Evolutionary conservation across 1,140 invertebrate genomes (phyloP), one percentile per base, ranked within the genome.

Genomic region (Pygmarrhopalites habei): DNA sequence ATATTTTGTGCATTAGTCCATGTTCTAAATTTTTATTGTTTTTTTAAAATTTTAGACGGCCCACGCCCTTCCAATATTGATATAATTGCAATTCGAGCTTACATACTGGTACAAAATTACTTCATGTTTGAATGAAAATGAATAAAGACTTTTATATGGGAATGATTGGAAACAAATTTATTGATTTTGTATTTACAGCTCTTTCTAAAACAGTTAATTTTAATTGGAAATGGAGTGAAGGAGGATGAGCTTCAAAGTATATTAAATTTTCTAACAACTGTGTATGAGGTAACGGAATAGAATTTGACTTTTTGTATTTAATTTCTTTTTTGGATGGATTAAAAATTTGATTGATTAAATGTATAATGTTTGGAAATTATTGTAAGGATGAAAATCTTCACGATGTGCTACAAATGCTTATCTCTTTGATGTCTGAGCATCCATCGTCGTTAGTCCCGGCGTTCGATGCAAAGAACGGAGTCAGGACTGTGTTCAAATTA

Each of bases 171-270:
- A n/a, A n/a, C n/a, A n/a, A n/a, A n/a, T n/a, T n/a, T n/a, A n/a
- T n/a, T n/a, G n/a, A n/a, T n/a, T n/a, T 78, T 98, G n/a, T n/a
- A n/a, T n/a, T n/a, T n/a, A n/a, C n/a, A n/a, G 64, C 81, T 95
- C 65, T 98, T 97, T 79, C 80, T 98, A 49, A 96, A 97, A 76
- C 92, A 98, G 77, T 78, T 98, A 19, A 95, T 98, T 64, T 88
- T 97, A 84, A 93, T 96, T 73, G 93, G 93, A 35, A 91, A 92
- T 74, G 95, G 95, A 14, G 90, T 96, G 29, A 94, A 98, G 76
- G 95, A 98, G 72, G 96, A 99, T 76, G 96, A 99, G 77, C 81
- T 99, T 25, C 95, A 99, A 77, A 94, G 92, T 64, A 91, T 99
- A 73, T 82, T 99, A 7, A 99, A 99, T 79, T 99, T 96, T 77